Evolutionary conservation across 1,140 invertebrate genomes (phyloP).

Genomic region (Brachionus koreanus): DNA sequence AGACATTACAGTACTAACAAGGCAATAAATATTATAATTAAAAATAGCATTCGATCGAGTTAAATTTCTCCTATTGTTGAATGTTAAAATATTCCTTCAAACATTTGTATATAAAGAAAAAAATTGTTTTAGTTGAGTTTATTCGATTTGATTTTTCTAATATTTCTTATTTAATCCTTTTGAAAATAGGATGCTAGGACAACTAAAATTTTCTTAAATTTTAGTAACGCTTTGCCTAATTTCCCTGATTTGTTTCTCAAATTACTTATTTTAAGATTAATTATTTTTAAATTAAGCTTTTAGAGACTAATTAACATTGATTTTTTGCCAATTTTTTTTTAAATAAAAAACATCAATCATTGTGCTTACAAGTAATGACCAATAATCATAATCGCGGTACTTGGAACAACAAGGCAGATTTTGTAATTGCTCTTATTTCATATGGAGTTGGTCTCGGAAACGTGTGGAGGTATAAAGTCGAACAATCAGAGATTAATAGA

Average conservation of each 20-base stretch:
- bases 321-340: not conserved
- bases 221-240: not conserved
- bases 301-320: not conserved
- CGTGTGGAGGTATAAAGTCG: constrained; percentile 51
- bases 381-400: constrained; percentile 49
- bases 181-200: not conserved
- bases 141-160: not conserved
- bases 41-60: not conserved
- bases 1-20: not conserved
- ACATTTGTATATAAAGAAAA: not conserved
- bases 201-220: not conserved
- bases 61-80: not conserved
- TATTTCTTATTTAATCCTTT: not conserved
- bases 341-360: not conserved
- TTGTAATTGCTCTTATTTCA: constrained; percentile 54
- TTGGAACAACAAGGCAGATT: constrained; percentile 54
- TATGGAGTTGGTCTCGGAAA: constrained; percentile 58
- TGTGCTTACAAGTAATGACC: constrained; percentile 17
- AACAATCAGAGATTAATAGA: constrained; percentile 43
- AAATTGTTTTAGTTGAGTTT: not conserved
- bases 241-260: not conserved
- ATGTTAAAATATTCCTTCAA: not conserved
- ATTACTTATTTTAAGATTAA: not conserved
- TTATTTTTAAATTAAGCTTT: not conserved
- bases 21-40: not conserved